phyloP scores from a whole-genome alignment of 2,113 vertebrate genomes.

The Procapra przewalskii region DNA sequence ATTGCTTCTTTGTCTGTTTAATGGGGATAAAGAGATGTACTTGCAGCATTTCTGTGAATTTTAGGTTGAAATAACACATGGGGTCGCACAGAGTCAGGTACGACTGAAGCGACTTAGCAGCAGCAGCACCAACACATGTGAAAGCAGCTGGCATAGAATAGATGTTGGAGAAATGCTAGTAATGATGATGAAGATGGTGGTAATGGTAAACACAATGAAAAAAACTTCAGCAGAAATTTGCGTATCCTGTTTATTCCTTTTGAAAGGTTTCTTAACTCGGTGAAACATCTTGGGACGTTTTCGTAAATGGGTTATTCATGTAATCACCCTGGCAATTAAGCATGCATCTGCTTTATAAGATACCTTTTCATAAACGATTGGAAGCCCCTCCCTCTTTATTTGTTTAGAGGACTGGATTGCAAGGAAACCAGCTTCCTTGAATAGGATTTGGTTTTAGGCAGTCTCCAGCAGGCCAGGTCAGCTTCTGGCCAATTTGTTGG shows the following conservation, averaged over 20 bases:
- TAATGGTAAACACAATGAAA: neutral
- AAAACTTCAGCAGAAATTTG: neutral
- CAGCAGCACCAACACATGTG: too few relatives aligned
- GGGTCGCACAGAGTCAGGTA: too few relatives aligned
- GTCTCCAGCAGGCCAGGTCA: neutral
- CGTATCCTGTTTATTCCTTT: neutral
- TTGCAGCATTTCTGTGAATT: neutral
- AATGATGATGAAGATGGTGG: neutral
- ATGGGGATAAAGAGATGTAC: neutral
- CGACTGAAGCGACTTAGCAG: too few relatives aligned
- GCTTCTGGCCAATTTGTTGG: neutral
- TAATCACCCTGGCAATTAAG: neutral
- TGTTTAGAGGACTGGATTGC: neutral
- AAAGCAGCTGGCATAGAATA: neutral
- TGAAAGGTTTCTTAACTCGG: neutral
- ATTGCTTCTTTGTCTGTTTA: neutral
- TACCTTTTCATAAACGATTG: neutral
- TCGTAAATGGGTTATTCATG: neutral
- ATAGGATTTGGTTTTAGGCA: neutral
- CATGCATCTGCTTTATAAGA: neutral
- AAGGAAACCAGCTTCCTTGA: constrained; percentile 28
- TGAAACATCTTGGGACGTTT: neutral
- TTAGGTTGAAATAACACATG: neutral
- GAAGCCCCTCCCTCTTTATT: neutral
- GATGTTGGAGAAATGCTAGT: too few relatives aligned